A percentile compares a stretch with the other conserved stretches of the same genome.
phyloP scores from a whole-genome alignment of 2,797 vertebrate species.

The Hybognathus amarus region DNA sequence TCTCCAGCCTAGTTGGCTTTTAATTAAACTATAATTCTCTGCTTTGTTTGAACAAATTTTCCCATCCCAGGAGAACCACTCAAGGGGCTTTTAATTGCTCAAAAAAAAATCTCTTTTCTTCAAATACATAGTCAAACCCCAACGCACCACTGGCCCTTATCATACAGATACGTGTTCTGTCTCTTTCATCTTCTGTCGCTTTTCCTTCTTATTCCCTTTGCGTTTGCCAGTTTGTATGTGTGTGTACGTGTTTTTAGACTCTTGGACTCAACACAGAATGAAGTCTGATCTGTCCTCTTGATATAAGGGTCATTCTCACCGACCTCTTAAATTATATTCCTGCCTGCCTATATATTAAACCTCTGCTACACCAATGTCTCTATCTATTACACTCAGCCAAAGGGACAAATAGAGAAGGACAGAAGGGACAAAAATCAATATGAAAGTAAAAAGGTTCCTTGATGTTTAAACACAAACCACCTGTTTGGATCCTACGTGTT shows the following conservation, averaged over 20 bases:
- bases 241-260: background rate
- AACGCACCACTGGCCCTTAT: constrained; percentile 19
- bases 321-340: constrained; percentile 28
- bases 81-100: constrained; percentile 18
- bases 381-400: constrained; percentile 27
- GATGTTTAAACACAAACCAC: constrained; percentile 30
- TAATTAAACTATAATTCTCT: constrained; percentile 48
- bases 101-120: constrained; percentile 37
- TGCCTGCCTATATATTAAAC: constrained; percentile 44
- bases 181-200: constrained; percentile 45
- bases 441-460: constrained; percentile 3
- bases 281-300: constrained; percentile 37
- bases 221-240: background rate
- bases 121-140: constrained; percentile 34
- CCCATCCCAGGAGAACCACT: constrained; percentile 30
- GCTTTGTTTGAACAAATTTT: constrained; percentile 41
- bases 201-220: constrained; percentile 24
- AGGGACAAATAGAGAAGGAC: constrained; percentile 29
- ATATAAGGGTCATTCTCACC: constrained; percentile 34
- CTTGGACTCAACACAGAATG: background rate
- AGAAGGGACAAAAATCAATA: constrained; percentile 44
- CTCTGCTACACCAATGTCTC: constrained; percentile 21
- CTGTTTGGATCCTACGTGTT: background rate
- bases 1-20: constrained; percentile 33
- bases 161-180: constrained; percentile 40